phyloP scores from a whole-genome alignment of 1,140 invertebrate genomes.

The Atta cephalotes region DNA sequence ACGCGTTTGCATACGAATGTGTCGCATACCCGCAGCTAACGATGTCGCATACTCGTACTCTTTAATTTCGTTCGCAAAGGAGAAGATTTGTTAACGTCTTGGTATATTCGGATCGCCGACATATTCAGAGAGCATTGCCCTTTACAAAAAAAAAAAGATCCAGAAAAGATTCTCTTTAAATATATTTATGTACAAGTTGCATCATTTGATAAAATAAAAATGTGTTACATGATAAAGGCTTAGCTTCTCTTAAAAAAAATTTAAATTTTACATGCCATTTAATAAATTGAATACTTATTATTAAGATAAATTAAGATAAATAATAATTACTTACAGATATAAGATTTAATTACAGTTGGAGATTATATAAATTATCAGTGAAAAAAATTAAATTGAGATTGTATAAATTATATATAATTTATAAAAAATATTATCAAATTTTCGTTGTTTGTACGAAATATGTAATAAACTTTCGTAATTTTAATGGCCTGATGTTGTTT shows the following conservation, averaged over 20 bases:
- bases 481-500: neutral
- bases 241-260: neutral
- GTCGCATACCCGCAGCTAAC: conserved; percentile 58
- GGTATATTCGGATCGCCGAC: conserved; percentile 4
- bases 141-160: neutral
- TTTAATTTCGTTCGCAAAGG: conserved; percentile 39
- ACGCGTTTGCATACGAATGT: conserved; percentile 65
- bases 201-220: neutral
- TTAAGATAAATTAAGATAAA: neutral
- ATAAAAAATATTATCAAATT: neutral
- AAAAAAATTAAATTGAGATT: neutral
- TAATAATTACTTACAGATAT: neutral
- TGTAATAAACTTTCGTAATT: neutral
- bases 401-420: neutral
- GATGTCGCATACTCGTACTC: conserved; percentile 48
- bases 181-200: neutral
- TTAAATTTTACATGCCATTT: neutral
- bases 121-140: neutral
- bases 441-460: neutral
- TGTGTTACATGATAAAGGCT: neutral
- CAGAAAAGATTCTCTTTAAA: neutral
- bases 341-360: neutral
- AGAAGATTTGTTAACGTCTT: conserved; percentile 42
- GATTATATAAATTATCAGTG: neutral
- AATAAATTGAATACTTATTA: neutral